phyloP scores from a whole-genome alignment of 1,140 invertebrate genomes.

The Vanessa tameamea region DNA sequence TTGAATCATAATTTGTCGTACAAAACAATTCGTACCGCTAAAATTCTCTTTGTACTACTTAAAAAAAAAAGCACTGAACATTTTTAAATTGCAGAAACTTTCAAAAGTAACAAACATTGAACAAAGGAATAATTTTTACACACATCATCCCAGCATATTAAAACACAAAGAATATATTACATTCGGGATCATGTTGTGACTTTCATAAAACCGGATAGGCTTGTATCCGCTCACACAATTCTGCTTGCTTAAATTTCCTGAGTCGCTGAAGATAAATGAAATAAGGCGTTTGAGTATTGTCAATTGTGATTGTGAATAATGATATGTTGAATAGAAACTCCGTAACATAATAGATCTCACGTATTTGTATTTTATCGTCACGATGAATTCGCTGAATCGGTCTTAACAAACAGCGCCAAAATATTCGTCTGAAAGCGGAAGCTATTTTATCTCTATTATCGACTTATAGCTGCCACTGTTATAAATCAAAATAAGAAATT shows the following conservation, averaged over 20 bases:
- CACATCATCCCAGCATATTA: slow-evolving; percentile 8
- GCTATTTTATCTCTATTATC: too few species aligned
- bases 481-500: too few species aligned
- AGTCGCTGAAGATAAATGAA: slow-evolving; percentile 34
- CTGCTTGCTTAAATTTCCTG: slow-evolving; percentile 36
- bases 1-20: too few species aligned
- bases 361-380: background rate
- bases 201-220: slow-evolving; percentile 22
- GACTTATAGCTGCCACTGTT: too few species aligned
- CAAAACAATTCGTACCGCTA: too few species aligned
- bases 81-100: slow-evolving; percentile 1
- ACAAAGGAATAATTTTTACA: slow-evolving; percentile 2
- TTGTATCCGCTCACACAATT: slow-evolving; percentile 32
- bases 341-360: background rate
- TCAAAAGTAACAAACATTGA: slow-evolving; percentile 7
- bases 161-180: slow-evolving; percentile 16
- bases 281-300: slow-evolving; percentile 28
- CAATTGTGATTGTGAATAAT: slow-evolving; percentile 9
- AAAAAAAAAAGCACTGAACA: background rate
- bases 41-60: too few species aligned
- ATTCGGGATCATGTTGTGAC: slow-evolving; percentile 16
- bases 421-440: background rate
- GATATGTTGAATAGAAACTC: background rate
- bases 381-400: background rate
- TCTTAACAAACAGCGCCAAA: background rate